Percentiles rank a stretch among this genome's conserved stretches.
These are phyloP conservation scores for Leucophenga maculata DNA, from an alignment of 2,888 invertebrate species.

Conservation along the genomic window DNA sequence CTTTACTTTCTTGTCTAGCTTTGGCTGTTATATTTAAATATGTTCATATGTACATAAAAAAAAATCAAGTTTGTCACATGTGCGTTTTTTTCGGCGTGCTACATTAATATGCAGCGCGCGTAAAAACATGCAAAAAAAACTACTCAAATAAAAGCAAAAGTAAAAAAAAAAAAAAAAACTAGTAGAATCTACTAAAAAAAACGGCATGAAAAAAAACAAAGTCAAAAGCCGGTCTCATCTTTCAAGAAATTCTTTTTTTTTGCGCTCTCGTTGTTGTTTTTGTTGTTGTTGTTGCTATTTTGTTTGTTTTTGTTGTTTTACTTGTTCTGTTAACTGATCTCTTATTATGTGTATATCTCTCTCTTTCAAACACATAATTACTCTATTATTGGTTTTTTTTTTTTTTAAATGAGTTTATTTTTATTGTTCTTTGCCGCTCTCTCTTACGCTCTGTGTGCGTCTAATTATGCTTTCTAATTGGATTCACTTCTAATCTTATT, in stretches of 20 bases:
- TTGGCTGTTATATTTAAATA: not conserved
- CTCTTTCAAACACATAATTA: not conserved
- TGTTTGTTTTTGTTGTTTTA: no score
- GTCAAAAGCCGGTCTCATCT: conserved; percentile 52
- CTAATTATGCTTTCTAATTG: conserved; percentile 16
- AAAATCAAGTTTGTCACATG: no score
- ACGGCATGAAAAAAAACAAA: not conserved
- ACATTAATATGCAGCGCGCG: conserved; percentile 18
- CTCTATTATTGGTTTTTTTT: no score
- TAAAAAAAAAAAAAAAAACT: not conserved
- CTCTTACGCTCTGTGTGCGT: no score
- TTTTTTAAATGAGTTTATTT: no score
- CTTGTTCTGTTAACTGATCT: not conserved
- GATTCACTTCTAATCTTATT: conserved; percentile 21
- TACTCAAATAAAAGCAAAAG: conserved; percentile 13
- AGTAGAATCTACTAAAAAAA: not conserved
- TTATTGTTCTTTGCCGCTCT: not conserved
- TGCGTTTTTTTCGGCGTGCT: not conserved
- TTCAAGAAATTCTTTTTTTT: not conserved
- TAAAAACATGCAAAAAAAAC: not conserved
- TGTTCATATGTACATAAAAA: no score
- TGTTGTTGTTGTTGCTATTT: not conserved
- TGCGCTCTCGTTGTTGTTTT: no score
- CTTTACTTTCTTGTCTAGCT: no score
- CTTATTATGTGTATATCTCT: not conserved